These are phyloP conservation scores for Dysdera silvatica DNA, from an alignment of 1,140 invertebrate genomes.

Conservation along the genomic window DNA sequence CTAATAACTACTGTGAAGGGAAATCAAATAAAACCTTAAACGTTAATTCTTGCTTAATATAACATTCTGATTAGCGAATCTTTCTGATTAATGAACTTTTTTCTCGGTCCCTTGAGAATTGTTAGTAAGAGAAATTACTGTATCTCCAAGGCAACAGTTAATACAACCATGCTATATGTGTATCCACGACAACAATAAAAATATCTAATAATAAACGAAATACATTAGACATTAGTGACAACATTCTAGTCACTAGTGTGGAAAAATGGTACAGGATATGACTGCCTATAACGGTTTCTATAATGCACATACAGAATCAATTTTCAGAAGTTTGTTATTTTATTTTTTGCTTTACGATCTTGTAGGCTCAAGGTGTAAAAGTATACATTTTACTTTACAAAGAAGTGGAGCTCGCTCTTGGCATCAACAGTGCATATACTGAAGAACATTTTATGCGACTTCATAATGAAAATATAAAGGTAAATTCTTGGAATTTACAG, in stretches of 20 bases:
- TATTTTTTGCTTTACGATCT: too few relatives aligned
- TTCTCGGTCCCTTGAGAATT: too few relatives aligned
- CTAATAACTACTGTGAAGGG: too few relatives aligned
- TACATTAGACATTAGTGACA: not conserved
- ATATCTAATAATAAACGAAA: not conserved
- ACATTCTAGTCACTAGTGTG: not conserved
- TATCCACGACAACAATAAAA: not conserved
- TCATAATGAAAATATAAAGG: constrained; percentile 76
- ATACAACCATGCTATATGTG: too few relatives aligned
- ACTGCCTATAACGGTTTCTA: not conserved
- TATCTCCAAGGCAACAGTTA: too few relatives aligned
- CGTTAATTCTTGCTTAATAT: too few relatives aligned
- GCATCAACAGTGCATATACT: constrained; percentile 89
- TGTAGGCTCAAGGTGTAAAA: constrained; percentile 74
- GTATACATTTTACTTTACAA: constrained; percentile 92
- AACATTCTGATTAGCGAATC: too few relatives aligned
- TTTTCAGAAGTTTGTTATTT: not conserved
- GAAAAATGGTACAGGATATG: not conserved
- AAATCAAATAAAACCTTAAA: too few relatives aligned
- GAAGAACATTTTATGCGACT: constrained; percentile 68
- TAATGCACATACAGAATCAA: not conserved
- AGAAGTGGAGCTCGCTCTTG: constrained; percentile 88
- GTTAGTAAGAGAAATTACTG: too few relatives aligned
- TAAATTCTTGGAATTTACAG: constrained; percentile 40
- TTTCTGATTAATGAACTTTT: too few relatives aligned